Evolutionary conservation across 2,797 vertebrate species (phyloP), one percentile per base, ranked within the genome.

Genomic region (Coregonus sp.): DNA sequence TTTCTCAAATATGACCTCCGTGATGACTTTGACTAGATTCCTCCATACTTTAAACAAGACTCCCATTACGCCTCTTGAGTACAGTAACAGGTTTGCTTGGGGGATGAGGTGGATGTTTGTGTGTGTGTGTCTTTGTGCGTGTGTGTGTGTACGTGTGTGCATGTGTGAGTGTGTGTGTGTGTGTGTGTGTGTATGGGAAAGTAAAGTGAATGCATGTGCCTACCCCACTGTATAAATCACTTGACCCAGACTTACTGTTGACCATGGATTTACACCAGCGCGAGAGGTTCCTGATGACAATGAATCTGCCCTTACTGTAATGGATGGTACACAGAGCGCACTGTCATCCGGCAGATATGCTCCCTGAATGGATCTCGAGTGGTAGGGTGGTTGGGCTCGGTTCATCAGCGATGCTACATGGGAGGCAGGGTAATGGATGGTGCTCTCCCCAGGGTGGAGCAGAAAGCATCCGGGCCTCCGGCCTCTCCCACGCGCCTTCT

Each of bases 31-130:
- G 84, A 85, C 82, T 91, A 89, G 87, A 92, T 91, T 89, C 89
- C 90, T 85, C 81, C 74, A n/a, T 89, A 88, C 86, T 93, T 89
- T 93, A 92, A 93, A 92, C 92, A 93, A 91, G 83, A 90, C 91
- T 90, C 90, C 90, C 88, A 88, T 92, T 87, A 86, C 87, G 78
- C 79, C 82, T 47, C 85, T 76, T 76, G 80, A 89, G 86, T 92
- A 91, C 91, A 92, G 92, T 93, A 87, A 92, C 89, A 89, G 80
- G 86, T 89, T 89, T 90, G 80, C 82, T 77, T 52, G 75, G 85
- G 86, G 75, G 79, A 81, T 25, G 65, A 74, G 16, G 78, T 72
- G 76, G 75, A 78, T 81, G 79, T 52, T 25, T 75, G 16, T 37
- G 40, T 35, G 51, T 31, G 70, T 47, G 52, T 15, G 25, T 25